Evolutionary conservation across 1,140 invertebrate species (phyloP).

Genomic region (Drusus annulatus): DNA sequence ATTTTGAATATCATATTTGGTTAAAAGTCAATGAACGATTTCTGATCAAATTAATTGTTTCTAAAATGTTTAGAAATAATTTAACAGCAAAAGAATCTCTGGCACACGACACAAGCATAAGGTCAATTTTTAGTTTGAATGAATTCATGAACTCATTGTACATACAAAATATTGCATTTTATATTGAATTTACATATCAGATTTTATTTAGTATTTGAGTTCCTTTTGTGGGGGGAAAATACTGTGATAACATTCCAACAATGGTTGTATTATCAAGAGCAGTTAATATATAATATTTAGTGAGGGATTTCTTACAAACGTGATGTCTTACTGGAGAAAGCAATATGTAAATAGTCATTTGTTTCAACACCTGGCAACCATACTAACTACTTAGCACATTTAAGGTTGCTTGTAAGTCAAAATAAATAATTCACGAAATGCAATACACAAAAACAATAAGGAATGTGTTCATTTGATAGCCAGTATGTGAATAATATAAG

Average conservation of each 20-base stretch:
- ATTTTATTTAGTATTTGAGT: slow-evolving; percentile 24
- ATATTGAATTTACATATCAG: slow-evolving; percentile 40
- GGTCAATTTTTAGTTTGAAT: no score
- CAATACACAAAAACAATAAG: slow-evolving; percentile 30
- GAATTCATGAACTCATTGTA: slow-evolving; percentile 3
- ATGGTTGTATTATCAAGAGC: slow-evolving; percentile 30
- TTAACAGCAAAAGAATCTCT: no score
- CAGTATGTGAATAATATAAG: slow-evolving; percentile 40
- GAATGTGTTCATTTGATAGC: slow-evolving; percentile 42
- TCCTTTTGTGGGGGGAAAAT: not conserved
- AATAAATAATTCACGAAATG: not conserved
- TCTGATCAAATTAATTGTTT: no score
- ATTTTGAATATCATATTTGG: no score
- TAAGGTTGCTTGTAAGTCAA: not conserved
- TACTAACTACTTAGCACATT: not conserved
- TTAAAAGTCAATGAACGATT: no score
- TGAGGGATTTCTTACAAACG: not conserved
- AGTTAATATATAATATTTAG: slow-evolving; percentile 3
- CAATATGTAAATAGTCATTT: slow-evolving; percentile 37
- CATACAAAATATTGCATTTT: not conserved
- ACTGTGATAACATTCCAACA: slow-evolving; percentile 38
- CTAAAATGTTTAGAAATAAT: no score
- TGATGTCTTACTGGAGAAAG: slow-evolving; percentile 6
- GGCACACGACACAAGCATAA: no score
- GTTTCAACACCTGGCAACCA: slow-evolving; percentile 2